phyloP scores from a whole-genome alignment of 2,888 invertebrate species.

The Endotricha flammealis region DNA sequence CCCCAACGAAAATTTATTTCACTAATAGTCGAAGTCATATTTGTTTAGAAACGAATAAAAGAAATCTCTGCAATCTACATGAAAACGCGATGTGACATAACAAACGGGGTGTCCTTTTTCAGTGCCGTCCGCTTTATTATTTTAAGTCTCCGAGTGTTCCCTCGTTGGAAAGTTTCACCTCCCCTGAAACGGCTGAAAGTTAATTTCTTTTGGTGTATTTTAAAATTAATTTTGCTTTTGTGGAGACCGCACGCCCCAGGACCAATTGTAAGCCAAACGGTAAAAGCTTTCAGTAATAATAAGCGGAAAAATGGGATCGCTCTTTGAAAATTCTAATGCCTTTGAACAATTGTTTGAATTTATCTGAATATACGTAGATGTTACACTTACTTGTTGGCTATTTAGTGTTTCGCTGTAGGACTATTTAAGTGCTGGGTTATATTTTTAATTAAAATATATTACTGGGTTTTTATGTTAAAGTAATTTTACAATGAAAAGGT shows the following conservation, averaged over 20 bases:
- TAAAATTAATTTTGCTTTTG: constrained; percentile 76
- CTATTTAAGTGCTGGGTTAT: no score
- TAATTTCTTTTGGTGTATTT: constrained; percentile 77
- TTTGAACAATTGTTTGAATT: constrained; percentile 34
- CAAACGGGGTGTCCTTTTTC: constrained; percentile 31
- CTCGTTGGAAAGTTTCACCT: constrained; percentile 66
- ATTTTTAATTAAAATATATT: no score
- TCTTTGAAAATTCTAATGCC: constrained; percentile 47
- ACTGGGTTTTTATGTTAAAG: no score
- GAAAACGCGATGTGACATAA: not conserved
- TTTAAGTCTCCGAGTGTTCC: constrained; percentile 67
- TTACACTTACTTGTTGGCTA: constrained; percentile 4
- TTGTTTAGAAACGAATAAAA: no score
- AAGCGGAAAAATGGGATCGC: constrained; percentile 48
- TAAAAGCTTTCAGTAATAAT: constrained; percentile 62
- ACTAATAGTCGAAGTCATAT: no score
- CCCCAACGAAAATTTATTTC: no score
- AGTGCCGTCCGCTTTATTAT: constrained; percentile 57
- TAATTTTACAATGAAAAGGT: not conserved
- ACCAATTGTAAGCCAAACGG: constrained; percentile 60
- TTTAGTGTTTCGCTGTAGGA: no score
- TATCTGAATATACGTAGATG: constrained; percentile 11
- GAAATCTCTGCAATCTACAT: no score
- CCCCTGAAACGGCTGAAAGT: constrained; percentile 57
- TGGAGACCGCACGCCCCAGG: constrained; percentile 62